Base-by-base conservation (phyloP, 2,113 vertebrate genomes). In the Toxotes chatareus region DNA sequence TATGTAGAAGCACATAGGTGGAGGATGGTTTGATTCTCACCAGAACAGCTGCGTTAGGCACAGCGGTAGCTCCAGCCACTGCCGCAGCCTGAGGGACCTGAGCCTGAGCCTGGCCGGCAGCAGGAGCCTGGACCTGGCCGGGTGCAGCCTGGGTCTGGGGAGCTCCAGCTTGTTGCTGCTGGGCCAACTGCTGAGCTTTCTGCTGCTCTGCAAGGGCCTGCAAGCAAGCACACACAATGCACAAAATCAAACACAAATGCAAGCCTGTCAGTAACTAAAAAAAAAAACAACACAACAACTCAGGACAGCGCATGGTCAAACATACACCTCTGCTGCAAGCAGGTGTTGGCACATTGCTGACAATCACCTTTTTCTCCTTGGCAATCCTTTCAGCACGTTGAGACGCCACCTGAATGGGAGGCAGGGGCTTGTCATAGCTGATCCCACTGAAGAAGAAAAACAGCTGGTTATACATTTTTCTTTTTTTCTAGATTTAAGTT, bases 131-230 rank as follows among this genome's bases (percentile, higher is more conserved):
- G 40, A 94, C 91, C 51, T 94, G 95, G 10, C 94, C 83, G 5
- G 94, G 75, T 76, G 95, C 78, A 56, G 95, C 82, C 90, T 93
- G 68, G 63, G 93, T 83, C 92, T 93, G 66, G 63, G 93, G 61
- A 81, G 95, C 27, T 93, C 95, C 94, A 0, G 95, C 88, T 51
- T 93, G 95, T 66, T 94, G 94, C 2, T 96, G 96, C 34, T 96
- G 94, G 1, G 95, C 93, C 79, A 97, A 91, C 76, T 97, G 98
- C 88, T 93, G 97, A 4, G 96, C 95, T 81, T 96, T 95, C 88
- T 97, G 97, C 84, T 97, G 97, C 87, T 98, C 97, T 3, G 97
- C 97, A 86, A 97, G 91, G 63, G 96, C 97, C 97, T 97, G 76
- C 2, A 57, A 62, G 2, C 36, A 38, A 38, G 7, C 12, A 81